Percentiles rank a stretch among this genome's conserved stretches.
Evolutionary conservation across 2,113 vertebrate species (phyloP).

Genomic region (Halichoeres trimaculatus): DNA sequence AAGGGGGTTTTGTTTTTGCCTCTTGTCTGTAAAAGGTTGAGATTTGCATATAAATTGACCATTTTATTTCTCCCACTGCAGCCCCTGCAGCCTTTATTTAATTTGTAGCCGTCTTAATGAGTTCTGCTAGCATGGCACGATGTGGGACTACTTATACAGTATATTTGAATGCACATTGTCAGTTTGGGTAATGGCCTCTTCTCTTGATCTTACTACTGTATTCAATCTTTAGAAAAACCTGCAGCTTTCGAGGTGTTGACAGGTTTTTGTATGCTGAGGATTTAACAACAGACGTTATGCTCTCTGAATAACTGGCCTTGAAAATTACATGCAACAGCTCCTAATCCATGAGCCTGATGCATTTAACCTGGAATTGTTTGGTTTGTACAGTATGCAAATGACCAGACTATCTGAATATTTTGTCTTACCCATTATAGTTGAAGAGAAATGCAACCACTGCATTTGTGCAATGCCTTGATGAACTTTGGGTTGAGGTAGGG

Average conservation of each 20-base stretch:
- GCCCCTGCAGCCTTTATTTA: slow-evolving; percentile 64
- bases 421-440: not conserved
- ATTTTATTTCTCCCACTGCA: slow-evolving; percentile 63
- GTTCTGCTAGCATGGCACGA: slow-evolving; percentile 45
- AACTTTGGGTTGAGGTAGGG: no score
- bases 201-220: slow-evolving; percentile 16
- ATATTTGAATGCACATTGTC: slow-evolving; percentile 50
- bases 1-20: slow-evolving; percentile 51
- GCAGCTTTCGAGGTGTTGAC: not conserved
- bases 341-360: not conserved
- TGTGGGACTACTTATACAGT: slow-evolving; percentile 42
- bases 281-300: not conserved
- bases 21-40: slow-evolving; percentile 75
- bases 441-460: no score
- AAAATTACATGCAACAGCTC: not conserved
- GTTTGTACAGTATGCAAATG: not conserved
- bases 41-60: slow-evolving; percentile 80
- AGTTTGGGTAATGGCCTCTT: slow-evolving; percentile 27
- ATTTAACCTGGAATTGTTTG: not conserved
- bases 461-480: no score
- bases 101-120: slow-evolving; percentile 72
- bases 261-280: slow-evolving; percentile 3
- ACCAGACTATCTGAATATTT: not conserved
- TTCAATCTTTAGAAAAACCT: slow-evolving; percentile 17
- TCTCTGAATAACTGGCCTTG: not conserved